Evolutionary conservation across 2,113 vertebrate genomes (phyloP).

Genomic region (Datnioides undecimradiatus): DNA sequence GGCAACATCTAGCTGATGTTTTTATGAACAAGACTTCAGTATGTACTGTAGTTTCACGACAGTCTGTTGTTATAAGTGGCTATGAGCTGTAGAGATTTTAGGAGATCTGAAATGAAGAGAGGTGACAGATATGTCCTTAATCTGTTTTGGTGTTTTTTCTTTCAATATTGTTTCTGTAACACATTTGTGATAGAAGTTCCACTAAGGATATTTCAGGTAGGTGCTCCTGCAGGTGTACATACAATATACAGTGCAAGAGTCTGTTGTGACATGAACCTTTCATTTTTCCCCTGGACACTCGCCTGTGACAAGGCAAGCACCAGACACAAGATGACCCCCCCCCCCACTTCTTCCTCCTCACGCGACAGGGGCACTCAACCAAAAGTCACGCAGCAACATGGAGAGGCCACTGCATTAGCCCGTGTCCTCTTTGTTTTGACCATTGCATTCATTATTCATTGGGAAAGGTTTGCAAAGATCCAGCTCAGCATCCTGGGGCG

Average conservation of each 20-base stretch:
- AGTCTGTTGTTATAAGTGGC: constrained; percentile 1
- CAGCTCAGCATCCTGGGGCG: constrained; percentile 62
- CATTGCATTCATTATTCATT: constrained; percentile 75
- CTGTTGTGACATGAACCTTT: constrained; percentile 40
- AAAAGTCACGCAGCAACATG: constrained; percentile 31
- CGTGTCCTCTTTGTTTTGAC: constrained; percentile 57
- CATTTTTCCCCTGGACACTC: constrained; percentile 5
- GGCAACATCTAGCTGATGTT: background rate
- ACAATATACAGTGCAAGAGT: background rate
- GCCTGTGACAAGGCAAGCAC: constrained; percentile 13
- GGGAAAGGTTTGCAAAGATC: constrained; percentile 63
- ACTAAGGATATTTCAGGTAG: background rate
- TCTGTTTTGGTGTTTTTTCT: background rate
- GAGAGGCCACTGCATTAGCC: constrained; percentile 48
- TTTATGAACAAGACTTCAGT: background rate
- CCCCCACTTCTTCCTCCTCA: background rate
- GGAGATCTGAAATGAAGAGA: background rate
- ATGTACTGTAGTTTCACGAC: too few relatives aligned
- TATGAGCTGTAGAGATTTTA: constrained; percentile 3
- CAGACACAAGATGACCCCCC: constrained; percentile 20
- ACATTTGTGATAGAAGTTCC: background rate
- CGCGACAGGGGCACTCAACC: constrained; percentile 16
- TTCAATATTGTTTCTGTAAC: background rate
- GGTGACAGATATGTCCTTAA: background rate
- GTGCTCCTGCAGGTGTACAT: background rate